A percentile compares a stretch with the other conserved stretches of the same genome.
phyloP scores from a whole-genome alignment of 2,113 vertebrate species.

The Sapajus apella region DNA sequence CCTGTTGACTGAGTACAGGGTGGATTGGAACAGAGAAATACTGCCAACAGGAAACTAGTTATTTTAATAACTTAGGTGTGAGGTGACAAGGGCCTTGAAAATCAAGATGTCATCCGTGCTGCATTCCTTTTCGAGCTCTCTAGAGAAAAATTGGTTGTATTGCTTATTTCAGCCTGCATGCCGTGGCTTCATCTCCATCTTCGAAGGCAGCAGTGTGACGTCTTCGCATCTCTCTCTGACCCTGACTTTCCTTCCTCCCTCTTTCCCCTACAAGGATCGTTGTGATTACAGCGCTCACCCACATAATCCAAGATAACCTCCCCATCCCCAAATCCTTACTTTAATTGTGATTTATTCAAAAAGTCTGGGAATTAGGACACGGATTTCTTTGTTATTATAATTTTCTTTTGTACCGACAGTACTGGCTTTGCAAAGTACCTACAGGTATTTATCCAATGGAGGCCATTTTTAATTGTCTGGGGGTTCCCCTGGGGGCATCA shows the following conservation, averaged over 20 bases:
- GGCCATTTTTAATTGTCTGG: background rate
- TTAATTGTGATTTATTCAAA: background rate
- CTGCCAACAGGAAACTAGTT: background rate
- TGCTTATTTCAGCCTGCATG: background rate
- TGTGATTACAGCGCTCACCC: background rate
- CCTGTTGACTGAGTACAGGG: background rate
- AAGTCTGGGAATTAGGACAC: background rate
- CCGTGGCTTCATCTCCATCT: background rate
- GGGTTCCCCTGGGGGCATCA: background rate
- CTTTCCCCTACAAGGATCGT: background rate
- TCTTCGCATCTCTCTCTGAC: background rate
- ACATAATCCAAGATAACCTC: background rate
- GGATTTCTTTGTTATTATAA: background rate
- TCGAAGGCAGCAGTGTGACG: background rate
- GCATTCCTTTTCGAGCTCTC: background rate
- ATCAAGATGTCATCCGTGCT: background rate
- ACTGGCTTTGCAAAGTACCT: background rate
- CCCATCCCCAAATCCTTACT: background rate
- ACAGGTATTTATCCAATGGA: background rate
- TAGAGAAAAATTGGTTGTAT: background rate
- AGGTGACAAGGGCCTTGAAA: background rate
- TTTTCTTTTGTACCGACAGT: too few species aligned
- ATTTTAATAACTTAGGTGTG: background rate
- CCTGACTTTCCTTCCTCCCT: background rate
- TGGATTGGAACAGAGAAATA: background rate